Base-by-base conservation (phyloP, 2,797 vertebrate species). In the Argya squamiceps region DNA sequence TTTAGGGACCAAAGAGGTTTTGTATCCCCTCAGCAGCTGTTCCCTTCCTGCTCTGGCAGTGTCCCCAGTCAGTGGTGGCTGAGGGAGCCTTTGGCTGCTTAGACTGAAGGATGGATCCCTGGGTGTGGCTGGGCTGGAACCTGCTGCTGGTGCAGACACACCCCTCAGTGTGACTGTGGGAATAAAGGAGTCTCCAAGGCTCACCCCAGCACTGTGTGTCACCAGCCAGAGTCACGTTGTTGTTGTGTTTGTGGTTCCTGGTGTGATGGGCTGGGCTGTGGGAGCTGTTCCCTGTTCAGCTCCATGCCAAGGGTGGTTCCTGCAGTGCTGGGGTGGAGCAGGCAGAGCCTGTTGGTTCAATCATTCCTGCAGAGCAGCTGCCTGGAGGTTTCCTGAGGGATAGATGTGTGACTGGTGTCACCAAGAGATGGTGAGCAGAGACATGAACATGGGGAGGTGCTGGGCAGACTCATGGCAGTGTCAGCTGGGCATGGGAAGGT, bases 181-280 rank as follows among this genome's bases (percentile, higher is more conserved):
- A 95, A 97, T 97, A 96, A 94, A 96, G 43, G 88, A 87, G 89
- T n/a, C 82, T 80, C 44, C 43, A 8, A 55, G 87, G 34, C 87
- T 93, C 52, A 6, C 37, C 56, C 50, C 14, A 44, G 60, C 5
- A 3, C 65, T 60, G 1, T 26, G 76, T 58, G 81, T 37, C 58
- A 55, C 63, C 0, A 1, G 34, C 32, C 56, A 34, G 39, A 32
- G 52, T 43, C 69, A 41, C 2, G 4, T 14, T 53, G 11, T 56
- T 4, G 6, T 78, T 1, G 0, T 8, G 15, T 55, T 24, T 36
- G 81, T 64, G 67, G 4, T 26, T 82, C 22, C 22, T 63, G 53
- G 12, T 24, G 81, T 43, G 63, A 20, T 19, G 20, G 20, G 9
- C 62, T 15, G 63, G 60, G 16, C 0, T 41, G 53, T 41, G 43